Conservation (phyloP, 92 coral and sea anemone genomes). For the Virgularia gustaviana region DNA sequence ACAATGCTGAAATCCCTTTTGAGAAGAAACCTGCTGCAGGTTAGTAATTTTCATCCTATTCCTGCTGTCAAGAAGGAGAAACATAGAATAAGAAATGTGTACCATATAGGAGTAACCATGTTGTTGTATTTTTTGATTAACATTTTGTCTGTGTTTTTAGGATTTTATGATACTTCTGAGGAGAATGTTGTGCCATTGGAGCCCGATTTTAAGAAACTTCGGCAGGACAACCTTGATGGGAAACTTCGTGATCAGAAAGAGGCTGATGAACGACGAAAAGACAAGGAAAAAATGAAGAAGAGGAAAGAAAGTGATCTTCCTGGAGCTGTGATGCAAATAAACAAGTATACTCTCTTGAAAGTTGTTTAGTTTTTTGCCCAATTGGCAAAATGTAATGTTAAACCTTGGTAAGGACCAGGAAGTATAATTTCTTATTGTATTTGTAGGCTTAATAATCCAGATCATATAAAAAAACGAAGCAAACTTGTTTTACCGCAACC, state of each 20-base stretch:
- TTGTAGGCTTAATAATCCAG: slow-evolving; percentile 80
- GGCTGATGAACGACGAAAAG: slow-evolving; percentile 95
- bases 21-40: slow-evolving; percentile 89
- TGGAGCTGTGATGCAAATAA: slow-evolving; percentile 97
- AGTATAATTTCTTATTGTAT: not conserved
- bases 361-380: not conserved
- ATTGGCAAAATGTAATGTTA: not conserved
- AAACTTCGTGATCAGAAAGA: slow-evolving; percentile 94
- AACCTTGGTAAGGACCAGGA: not conserved
- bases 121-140: too few species aligned
- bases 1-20: slow-evolving; percentile 97
- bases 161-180: slow-evolving; percentile 89
- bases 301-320: slow-evolving; percentile 90
- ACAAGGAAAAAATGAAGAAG: slow-evolving; percentile 86
- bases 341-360: too few species aligned
- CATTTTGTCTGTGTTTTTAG: slow-evolving; percentile 35
- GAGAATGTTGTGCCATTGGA: slow-evolving; percentile 85
- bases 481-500: slow-evolving; percentile 95
- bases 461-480: slow-evolving; percentile 86
- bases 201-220: slow-evolving; percentile 83
- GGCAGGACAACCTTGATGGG: slow-evolving; percentile 93
- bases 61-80: too few species aligned
- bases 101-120: not conserved
- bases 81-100: not conserved
- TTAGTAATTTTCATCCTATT: not conserved